Base-by-base conservation (phyloP, 2,113 vertebrate species). In the Nycticryphes semicollaris region DNA sequence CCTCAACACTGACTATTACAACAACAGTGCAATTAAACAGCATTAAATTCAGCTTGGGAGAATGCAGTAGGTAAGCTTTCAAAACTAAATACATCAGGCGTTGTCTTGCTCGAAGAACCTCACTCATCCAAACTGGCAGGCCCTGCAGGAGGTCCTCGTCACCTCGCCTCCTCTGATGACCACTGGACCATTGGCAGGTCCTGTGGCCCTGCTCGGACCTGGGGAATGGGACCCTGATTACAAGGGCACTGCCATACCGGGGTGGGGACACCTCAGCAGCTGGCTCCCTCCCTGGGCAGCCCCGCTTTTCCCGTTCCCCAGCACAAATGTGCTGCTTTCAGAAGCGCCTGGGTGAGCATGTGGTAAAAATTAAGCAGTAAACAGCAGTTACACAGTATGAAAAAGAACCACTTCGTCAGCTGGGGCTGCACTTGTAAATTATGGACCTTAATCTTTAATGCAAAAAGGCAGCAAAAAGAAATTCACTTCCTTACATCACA, bases 231-330 rank as follows among this genome's bases (percentile, higher is more conserved):
- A 11, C 19, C 25, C 59, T 66, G 48, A 23, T n/a, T 28, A 1
- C 3, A 3, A 57, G 50, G 12, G 39, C 33, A 73, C 39, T 83
- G 63, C 20, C 2, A 0, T 17, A 30, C 22, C 7, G 1, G 24
- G 47, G n/a, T 72, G 43, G 28, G 31, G 4, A n/a, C 20, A 5
- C 56, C 51, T 85, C 2, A 1, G 47, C 41, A 31, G 51, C 47
- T 3, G 0, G 17, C 21, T 74, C n/a, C n/a, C 35, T 67, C 13
- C 70, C 10, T 14, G 75, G 27, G 22, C 48, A 87, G 63, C 57
- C 22, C 62, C 1, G 1, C 20, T 50, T 41, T 31, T 48, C 33
- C 45, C 4, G 10, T 48, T 84, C 39, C 82, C 56, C 7, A 1
- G 31, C 33, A 79, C 18, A 67, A 59, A 66, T 1, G 24, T 69